A percentile compares a stretch with the other conserved stretches of the same genome.
phyloP scores from a whole-genome alignment of 1,140 invertebrate genomes.

The Drosophila sturtevanti region DNA sequence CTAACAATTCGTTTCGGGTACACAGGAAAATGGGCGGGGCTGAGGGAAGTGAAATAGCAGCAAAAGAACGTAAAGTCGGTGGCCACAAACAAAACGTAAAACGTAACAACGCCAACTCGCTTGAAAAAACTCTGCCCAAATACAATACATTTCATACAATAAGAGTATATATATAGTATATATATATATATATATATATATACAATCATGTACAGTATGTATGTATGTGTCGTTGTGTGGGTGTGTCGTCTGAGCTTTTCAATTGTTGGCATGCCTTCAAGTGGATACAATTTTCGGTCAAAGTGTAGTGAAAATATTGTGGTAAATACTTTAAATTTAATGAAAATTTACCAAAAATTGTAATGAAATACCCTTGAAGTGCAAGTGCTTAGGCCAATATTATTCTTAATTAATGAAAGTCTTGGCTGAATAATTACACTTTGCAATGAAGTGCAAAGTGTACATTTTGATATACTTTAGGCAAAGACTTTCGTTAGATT shows the following conservation, averaged over 20 bases:
- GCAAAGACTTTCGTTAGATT: neutral
- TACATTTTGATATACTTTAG: neutral
- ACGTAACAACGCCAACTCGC: neutral
- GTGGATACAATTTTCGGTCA: constrained; percentile 13
- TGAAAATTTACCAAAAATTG: neutral
- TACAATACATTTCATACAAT: constrained; percentile 22
- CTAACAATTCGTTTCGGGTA: neutral
- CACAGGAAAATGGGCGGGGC: neutral
- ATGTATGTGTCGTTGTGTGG: neutral
- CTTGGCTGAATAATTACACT: neutral
- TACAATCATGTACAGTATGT: neutral
- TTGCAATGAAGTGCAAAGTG: neutral
- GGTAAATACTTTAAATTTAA: constrained; percentile 25
- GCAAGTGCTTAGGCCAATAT: constrained; percentile 15
- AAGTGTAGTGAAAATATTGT: constrained; percentile 22
- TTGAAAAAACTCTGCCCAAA: constrained; percentile 16
- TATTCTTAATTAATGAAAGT: constrained; percentile 18
- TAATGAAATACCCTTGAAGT: neutral
- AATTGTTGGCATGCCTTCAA: constrained; percentile 15
- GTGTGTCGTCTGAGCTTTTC: constrained; percentile 7
- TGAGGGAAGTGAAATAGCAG: neutral
- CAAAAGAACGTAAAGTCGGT: constrained; percentile 11
- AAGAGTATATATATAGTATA: constrained; percentile 1
- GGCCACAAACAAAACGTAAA: constrained; percentile 7
- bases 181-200: neutral